These are phyloP conservation scores for Leucoraja ocellata DNA, from an alignment of 2,797 vertebrate species.

Conservation along the genomic window DNA sequence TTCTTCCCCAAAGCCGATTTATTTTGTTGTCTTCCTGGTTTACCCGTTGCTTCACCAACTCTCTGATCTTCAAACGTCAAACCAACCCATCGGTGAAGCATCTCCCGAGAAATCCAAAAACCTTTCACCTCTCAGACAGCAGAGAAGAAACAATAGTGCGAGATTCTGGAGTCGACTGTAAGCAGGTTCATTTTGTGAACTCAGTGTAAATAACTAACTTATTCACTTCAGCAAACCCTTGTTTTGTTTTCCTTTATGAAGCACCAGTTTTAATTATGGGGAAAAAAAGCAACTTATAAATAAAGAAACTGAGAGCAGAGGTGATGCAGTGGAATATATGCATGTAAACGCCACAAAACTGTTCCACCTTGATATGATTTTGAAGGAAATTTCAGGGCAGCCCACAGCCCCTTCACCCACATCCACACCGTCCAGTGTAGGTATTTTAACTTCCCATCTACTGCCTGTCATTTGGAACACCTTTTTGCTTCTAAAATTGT, in stretches of 20 bases:
- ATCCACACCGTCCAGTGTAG: background rate
- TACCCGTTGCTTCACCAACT: background rate
- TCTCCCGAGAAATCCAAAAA: background rate
- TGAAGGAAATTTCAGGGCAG: no score
- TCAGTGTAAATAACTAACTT: background rate
- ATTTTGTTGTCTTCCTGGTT: background rate
- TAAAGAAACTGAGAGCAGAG: conserved; percentile 42
- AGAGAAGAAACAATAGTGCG: background rate
- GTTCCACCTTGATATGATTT: conserved; percentile 42
- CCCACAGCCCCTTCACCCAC: background rate
- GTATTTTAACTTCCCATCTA: conserved; percentile 52
- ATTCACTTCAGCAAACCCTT: background rate
- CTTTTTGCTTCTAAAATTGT: conserved; percentile 52
- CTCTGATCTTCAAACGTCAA: background rate
- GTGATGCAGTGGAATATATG: conserved; percentile 43
- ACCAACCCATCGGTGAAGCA: background rate
- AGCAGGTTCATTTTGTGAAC: background rate
- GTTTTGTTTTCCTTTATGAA: background rate
- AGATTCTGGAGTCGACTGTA: background rate
- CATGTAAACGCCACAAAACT: conserved; percentile 10
- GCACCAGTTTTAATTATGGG: background rate
- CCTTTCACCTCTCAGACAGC: background rate
- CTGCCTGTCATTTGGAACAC: conserved; percentile 57
- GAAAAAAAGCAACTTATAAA: background rate
- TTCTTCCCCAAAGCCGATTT: background rate